Base-by-base conservation (phyloP, 2,113 vertebrate species). In the Craseonycteris thonglongyai region DNA sequence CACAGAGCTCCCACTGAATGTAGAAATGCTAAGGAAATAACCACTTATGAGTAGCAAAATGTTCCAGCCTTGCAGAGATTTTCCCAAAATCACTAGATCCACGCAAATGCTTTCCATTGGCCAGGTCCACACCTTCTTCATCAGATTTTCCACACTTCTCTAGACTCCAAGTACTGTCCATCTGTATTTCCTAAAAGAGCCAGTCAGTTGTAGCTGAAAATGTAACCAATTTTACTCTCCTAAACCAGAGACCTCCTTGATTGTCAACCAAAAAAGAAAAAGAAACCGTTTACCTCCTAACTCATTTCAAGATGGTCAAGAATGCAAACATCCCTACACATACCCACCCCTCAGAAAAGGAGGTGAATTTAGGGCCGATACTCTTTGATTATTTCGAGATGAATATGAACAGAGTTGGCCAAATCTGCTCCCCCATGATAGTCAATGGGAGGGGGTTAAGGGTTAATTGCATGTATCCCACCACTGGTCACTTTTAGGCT, bases 21-120 rank as follows among this genome's bases (percentile, higher is more conserved):
- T 5, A 51, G 84, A 96, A 94, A 96, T 84, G 90, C 88, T 92
- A 92, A 96, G 97, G 97, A 97, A 97, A 95, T 97, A 94, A 94
- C 96, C 96, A 97, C 97, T 97, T 97, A 97, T 16, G 95, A 96
- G 88, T 85, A 93, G 95, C 95, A 96, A 96, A 97, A 97, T 94
- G 95, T 96, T 97, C 94, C 94, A 97, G 95, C 84, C 95, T 94
- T 88, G 72, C 94, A 90, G 92, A 97, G 97, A 96, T 96, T 97
- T 97, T 97, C 93, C 96, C 96, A 90, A 96, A 96, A 97, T 96
- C 96, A 97, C 97, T 97, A 97, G 95, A 85, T 92, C 76, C 94
- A 93, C 93, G 38, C 40, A 96, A 96, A 96, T 0, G 83, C 87
- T 92, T 96, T 95, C 95, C 86, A 69, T 21, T 80, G 82, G 95